Evolutionary conservation across 2,113 vertebrate species (phyloP).

Genomic region (Cephalophus harveyi): DNA sequence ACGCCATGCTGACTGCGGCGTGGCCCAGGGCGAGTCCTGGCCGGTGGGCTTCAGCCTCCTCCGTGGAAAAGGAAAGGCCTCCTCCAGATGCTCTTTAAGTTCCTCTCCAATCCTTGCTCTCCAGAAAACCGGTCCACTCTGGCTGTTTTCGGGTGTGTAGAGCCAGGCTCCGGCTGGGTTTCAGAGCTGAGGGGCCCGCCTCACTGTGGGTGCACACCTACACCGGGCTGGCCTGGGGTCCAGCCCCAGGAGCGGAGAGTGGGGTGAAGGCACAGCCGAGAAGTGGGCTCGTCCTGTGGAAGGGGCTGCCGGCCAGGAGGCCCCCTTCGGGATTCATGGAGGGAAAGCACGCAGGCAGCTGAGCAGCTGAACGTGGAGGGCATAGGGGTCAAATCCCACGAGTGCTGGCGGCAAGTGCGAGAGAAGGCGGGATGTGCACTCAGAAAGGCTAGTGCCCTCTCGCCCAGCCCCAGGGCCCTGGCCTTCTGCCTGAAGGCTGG

Average conservation of each 20-base stretch:
- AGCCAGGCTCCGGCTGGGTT: not conserved
- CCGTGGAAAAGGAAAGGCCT: not conserved
- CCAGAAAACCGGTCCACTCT: not conserved
- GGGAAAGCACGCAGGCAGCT: not conserved
- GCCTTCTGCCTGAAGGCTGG: not conserved
- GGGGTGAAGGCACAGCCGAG: not conserved
- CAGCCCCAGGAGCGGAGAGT: not conserved
- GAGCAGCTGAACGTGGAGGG: not conserved
- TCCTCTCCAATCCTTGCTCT: not conserved
- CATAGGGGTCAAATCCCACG: accelerated
- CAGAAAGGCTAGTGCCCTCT: not conserved
- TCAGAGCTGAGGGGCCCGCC: not conserved
- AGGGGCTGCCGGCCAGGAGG: not conserved
- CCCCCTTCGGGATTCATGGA: accelerated
- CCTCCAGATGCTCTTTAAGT: not conserved
- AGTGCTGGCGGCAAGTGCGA: not conserved
- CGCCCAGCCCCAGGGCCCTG: not conserved
- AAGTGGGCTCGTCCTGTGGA: not conserved
- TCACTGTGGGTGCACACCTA: accelerated
- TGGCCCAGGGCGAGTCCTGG: not conserved
- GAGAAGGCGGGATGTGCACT: accelerated
- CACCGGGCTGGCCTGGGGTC: accelerated
- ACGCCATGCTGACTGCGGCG: accelerated
- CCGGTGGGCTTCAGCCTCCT: accelerated
- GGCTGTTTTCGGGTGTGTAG: accelerated